Evolutionary conservation across 2,888 invertebrate species (phyloP).

Genomic region (Pristionchus fissidentatus): DNA sequence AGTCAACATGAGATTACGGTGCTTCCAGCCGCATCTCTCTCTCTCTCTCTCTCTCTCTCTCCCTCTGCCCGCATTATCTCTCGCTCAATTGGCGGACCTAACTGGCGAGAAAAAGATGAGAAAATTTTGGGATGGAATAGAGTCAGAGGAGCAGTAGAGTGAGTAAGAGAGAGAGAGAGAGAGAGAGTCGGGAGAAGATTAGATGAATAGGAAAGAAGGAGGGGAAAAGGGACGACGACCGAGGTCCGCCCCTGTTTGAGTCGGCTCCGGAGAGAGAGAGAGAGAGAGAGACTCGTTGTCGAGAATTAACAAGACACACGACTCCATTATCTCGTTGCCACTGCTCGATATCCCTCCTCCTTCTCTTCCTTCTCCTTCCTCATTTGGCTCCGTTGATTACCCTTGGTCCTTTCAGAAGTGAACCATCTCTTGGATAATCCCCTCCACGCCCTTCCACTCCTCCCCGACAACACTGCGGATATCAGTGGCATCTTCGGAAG

Average conservation of each 20-base stretch:
- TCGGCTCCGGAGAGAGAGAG: too few species aligned
- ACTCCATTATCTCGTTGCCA: conserved; percentile 13
- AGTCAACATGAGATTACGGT: neutral
- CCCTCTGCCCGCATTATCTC: neutral
- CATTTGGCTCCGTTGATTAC: neutral
- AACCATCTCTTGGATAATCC: conserved; percentile 25
- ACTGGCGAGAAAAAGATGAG: neutral
- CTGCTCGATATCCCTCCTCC: neutral
- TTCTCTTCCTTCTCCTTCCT: neutral
- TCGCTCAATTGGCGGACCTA: neutral
- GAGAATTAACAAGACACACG: neutral
- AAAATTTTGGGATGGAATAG: conserved; percentile 2
- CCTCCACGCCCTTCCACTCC: neutral
- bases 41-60: neutral
- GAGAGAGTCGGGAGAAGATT: conserved; percentile 36
- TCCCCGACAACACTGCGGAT: neutral
- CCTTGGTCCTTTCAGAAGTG: neutral
- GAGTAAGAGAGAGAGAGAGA: too few species aligned
- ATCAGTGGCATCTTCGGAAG: conserved; percentile 33
- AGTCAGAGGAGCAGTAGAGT: too few species aligned
- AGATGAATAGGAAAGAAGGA: conserved; percentile 40
- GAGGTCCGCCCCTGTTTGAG: conserved; percentile 26
- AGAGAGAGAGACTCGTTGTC: neutral
- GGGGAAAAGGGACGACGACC: neutral
- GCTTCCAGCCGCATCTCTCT: neutral